phyloP scores from a whole-genome alignment of 2,113 vertebrate species.

The Pelobates fuscus region DNA sequence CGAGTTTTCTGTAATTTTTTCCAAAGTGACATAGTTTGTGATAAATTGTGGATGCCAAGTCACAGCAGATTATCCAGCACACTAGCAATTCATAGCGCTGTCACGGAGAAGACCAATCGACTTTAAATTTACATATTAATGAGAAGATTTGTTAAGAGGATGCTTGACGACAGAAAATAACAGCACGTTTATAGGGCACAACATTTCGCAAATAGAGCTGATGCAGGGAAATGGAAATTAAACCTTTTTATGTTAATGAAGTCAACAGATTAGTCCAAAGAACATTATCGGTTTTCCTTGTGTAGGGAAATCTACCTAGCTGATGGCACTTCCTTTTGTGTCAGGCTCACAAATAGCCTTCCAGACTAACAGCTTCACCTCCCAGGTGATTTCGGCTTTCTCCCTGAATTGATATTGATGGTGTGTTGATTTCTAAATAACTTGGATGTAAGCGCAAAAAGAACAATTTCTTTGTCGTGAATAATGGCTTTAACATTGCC shows the following conservation, averaged over 20 bases:
- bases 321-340: constrained; percentile 27
- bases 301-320: constrained; percentile 65
- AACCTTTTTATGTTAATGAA: constrained; percentile 99
- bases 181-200: constrained; percentile 95
- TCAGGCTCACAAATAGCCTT: constrained; percentile 27
- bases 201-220: constrained; percentile 99
- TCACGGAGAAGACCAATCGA: constrained; percentile 95
- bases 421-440: constrained; percentile 35
- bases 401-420: constrained; percentile 44
- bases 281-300: constrained; percentile 94
- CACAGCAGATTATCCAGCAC: constrained; percentile 96
- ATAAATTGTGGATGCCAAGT: constrained; percentile 92
- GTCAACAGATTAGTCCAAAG: constrained; percentile 89
- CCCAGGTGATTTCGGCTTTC: constrained; percentile 44
- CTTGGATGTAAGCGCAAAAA: constrained; percentile 10
- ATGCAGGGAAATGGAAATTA: constrained; percentile 99
- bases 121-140: constrained; percentile 99
- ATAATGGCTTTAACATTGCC: too few relatives aligned
- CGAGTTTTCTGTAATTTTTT: constrained; percentile 80
- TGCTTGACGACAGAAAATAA: constrained; percentile 96
- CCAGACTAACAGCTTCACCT: constrained; percentile 41
- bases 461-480: not conserved
- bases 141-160: constrained; percentile 98
- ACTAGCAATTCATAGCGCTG: constrained; percentile 89
- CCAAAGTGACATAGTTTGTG: constrained; percentile 84